These are phyloP conservation scores for Phalloptychus januarius DNA, from an alignment of 2,797 vertebrate genomes.

Conservation along the genomic window DNA sequence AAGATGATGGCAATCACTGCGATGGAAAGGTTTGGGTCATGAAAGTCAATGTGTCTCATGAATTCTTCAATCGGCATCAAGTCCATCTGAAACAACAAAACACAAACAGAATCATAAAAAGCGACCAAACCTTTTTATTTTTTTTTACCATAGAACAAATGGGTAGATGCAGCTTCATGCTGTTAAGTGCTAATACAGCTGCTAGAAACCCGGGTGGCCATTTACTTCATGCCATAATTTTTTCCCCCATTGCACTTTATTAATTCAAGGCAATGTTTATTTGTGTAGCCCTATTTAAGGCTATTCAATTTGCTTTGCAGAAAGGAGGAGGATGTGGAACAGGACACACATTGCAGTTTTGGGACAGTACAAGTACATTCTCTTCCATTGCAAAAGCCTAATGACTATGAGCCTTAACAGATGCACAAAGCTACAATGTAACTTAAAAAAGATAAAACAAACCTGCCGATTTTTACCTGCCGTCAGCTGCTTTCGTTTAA, in stretches of 20 bases:
- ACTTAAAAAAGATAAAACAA: not conserved
- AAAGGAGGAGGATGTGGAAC: not conserved
- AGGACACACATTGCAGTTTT: not conserved
- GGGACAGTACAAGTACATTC: not conserved
- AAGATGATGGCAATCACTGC: constrained; percentile 70
- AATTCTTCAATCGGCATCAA: constrained; percentile 41
- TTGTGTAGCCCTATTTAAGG: not conserved
- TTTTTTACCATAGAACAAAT: not conserved
- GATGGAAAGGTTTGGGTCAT: constrained; percentile 56
- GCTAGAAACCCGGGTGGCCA: not conserved
- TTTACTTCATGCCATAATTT: not conserved
- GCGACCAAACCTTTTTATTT: not conserved
- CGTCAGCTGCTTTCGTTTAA: not conserved
- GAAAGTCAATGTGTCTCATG: constrained; percentile 38
- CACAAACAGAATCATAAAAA: not conserved
- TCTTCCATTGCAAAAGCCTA: not conserved
- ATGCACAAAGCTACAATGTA: not conserved
- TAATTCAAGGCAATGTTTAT: not conserved
- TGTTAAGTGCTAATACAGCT: too few species aligned
- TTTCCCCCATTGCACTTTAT: not conserved
- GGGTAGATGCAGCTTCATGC: not conserved
- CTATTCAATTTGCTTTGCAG: not conserved
- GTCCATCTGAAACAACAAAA: constrained; percentile 65
- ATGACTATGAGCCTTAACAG: not conserved
- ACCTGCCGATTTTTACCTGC: not conserved